Conservation (phyloP, 2,113 vertebrate genomes). For the Callocephalon fimbriatum region DNA sequence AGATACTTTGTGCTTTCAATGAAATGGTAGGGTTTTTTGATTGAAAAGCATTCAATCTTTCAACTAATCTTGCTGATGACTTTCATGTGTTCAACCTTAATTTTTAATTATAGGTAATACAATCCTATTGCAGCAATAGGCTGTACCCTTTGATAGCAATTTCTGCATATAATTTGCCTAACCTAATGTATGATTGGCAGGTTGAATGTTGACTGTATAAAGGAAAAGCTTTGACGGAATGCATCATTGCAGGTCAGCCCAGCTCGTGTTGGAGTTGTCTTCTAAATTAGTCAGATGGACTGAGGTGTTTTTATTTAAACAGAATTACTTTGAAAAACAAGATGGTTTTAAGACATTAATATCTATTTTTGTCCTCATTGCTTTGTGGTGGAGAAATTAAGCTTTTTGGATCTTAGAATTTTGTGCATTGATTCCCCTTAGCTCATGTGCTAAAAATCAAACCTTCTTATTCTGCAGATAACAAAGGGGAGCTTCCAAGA, state of each 20-base stretch:
- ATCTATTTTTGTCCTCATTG: neutral
- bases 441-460: conserved; percentile 34
- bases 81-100: neutral
- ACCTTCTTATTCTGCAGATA: conserved; percentile 78
- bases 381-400: neutral
- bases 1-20: neutral
- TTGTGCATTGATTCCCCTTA: neutral
- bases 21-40: neutral
- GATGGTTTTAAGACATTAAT: neutral
- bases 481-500: conserved; percentile 93
- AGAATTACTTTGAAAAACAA: neutral
- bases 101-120: neutral
- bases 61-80: neutral
- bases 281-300: neutral
- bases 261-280: neutral
- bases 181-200: neutral
- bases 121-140: neutral
- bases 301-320: neutral
- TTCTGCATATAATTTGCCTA: neutral
- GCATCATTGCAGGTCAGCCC: neutral
- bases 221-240: neutral
- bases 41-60: neutral
- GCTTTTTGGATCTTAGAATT: neutral
- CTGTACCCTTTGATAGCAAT: neutral
- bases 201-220: neutral